Percentiles rank a stretch among this genome's conserved stretches.
phyloP scores from a whole-genome alignment of 1,140 invertebrate species.

The Drosophila auraria region DNA sequence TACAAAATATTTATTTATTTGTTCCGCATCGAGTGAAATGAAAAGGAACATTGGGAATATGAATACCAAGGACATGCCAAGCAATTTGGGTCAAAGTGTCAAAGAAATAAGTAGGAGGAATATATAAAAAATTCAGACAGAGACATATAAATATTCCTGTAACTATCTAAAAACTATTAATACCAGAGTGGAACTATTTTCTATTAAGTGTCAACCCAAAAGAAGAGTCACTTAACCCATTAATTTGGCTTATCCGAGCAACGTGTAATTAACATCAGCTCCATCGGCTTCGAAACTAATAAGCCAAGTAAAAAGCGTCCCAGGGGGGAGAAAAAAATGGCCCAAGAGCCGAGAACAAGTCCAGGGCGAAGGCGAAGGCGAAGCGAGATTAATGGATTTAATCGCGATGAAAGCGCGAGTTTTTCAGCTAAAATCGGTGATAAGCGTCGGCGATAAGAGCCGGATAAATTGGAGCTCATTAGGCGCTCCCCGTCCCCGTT shows the following conservation, averaged over 20 bases:
- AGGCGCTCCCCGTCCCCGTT: neutral
- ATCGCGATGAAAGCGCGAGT: constrained; percentile 65
- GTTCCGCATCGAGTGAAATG: constrained; percentile 27
- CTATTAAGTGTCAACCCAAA: too few relatives aligned
- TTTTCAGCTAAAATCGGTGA: constrained; percentile 44
- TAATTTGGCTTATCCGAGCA: constrained; percentile 40
- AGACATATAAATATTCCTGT: too few relatives aligned
- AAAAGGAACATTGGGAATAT: constrained; percentile 3
- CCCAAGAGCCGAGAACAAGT: constrained; percentile 39
- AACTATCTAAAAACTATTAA: neutral
- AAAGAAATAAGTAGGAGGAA: constrained; percentile 4
- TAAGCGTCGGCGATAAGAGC: constrained; percentile 53
- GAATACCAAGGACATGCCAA: neutral
- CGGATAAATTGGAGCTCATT: constrained; percentile 60
- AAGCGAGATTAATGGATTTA: constrained; percentile 62
- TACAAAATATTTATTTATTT: constrained; percentile 60
- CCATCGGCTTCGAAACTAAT: constrained; percentile 8
- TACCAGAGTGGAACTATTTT: too few relatives aligned
- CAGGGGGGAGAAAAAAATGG: neutral
- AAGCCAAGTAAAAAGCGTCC: constrained; percentile 17
- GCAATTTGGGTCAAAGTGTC: constrained; percentile 30
- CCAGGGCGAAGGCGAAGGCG: constrained; percentile 2
- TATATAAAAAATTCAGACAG: neutral
- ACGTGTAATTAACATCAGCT: constrained; percentile 50
- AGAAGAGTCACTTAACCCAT: constrained; percentile 9